Evolutionary conservation across 2,888 invertebrate species (phyloP).

Genomic region (Aelia acuminata): DNA sequence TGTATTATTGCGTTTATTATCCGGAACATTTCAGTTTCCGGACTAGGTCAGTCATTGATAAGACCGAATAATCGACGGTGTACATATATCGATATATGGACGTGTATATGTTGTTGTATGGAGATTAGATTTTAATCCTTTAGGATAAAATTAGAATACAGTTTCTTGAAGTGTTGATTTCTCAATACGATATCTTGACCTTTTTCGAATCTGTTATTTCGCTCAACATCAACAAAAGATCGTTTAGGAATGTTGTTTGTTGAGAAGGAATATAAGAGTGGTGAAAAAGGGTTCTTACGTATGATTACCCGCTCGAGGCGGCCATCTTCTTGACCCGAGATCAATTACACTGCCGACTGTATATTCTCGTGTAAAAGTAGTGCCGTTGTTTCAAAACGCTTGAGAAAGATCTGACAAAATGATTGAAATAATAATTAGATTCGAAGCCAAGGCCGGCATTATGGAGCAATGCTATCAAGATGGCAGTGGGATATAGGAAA

Average conservation of each 20-base stretch:
- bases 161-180: not conserved
- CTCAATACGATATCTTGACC: not conserved
- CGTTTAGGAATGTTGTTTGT: not conserved
- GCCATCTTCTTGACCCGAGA: not conserved
- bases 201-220: not conserved
- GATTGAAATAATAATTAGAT: not conserved
- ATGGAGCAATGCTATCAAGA: slow-evolving; percentile 37
- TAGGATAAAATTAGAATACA: not conserved
- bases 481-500: slow-evolving; percentile 39
- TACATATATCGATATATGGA: too few relatives aligned
- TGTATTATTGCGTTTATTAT: too few relatives aligned
- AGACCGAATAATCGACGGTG: too few relatives aligned
- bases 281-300: slow-evolving; percentile 10
- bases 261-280: not conserved
- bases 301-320: too few relatives aligned
- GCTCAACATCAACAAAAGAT: not conserved
- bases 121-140: too few relatives aligned
- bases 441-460: not conserved
- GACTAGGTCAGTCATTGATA: too few relatives aligned
- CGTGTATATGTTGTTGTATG: too few relatives aligned
- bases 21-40: too few relatives aligned
- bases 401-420: slow-evolving; percentile 34
- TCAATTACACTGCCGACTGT: not conserved
- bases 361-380: too few relatives aligned
- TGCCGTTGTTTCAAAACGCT: not conserved